These are phyloP conservation scores for Nylanderia fulva DNA, from an alignment of 1,140 invertebrate genomes.

Conservation along the genomic window DNA sequence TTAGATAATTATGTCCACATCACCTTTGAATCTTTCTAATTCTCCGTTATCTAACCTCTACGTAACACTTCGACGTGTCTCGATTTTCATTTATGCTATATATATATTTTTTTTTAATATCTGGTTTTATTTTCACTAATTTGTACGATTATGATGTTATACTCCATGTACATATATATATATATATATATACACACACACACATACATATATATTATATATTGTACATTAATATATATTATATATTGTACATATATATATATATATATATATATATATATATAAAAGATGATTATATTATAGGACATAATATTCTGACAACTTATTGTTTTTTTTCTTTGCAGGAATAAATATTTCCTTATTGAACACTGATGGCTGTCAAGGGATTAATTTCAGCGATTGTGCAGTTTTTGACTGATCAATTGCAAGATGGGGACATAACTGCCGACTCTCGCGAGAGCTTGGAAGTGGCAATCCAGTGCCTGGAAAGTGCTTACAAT, in stretches of 20 bases:
- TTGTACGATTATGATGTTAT: not conserved
- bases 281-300: too few species aligned
- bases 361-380: constrained; percentile 76
- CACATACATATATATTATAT: too few species aligned
- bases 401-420: constrained; percentile 83
- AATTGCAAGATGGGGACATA: constrained; percentile 82
- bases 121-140: not conserved
- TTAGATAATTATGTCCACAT: not conserved
- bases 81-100: not conserved
- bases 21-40: not conserved
- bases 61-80: not conserved
- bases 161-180: not conserved
- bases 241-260: not conserved
- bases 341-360: constrained; percentile 17
- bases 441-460: constrained; percentile 91
- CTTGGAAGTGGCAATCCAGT: constrained; percentile 94
- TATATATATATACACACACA: too few species aligned
- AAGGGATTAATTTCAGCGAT: constrained; percentile 82
- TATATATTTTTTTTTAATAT: not conserved
- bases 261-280: not conserved
- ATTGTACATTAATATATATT: not conserved
- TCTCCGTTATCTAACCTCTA: too few species aligned
- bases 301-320: not conserved
- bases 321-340: not conserved
- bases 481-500: constrained; percentile 93